Base-by-base conservation (phyloP, 2,113 vertebrate species). In the Centropristis striata region DNA sequence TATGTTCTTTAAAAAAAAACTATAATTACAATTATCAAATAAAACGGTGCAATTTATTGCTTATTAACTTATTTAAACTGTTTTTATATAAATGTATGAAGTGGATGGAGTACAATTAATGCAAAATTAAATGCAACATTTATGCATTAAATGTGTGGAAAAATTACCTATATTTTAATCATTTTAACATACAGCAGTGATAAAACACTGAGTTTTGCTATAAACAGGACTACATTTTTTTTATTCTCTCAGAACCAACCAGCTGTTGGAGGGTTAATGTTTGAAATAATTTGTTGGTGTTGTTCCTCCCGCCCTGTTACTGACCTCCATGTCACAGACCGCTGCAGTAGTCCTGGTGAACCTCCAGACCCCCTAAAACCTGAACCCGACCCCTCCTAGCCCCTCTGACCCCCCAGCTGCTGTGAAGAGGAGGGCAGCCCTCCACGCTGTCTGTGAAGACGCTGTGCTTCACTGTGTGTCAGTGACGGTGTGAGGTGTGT, bases 231-330 rank as follows among this genome's bases (percentile, higher is more conserved):
- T 16, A n/a, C 13, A 54, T 2, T 27, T 5, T 37, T 20, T 1
- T 9, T 39, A 15, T 44, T 59, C 25, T 20, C 41, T 18, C 63
- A 49, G 27, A 65, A 23, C 11, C 44, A 49, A 11, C 41, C 42
- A 39, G 23, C 25, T 20, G 5, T 18, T 27, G 10, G 2, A 16
- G 23, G 9, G n/a, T n/a, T 21, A 1, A 9, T 61, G 4, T 25
- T 51, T 51, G 46, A 27, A 42, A 4, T 4, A 14, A 11, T n/a
- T 4, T 11, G 2, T 25, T 69, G 25, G 5, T 36, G 36, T 32
- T 21, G n/a, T 0, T n/a, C 69, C 28, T 71, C 73, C 71, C 68
- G 27, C 61, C 71, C 58, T 59, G 71, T 79, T 80, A 65, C 25
- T 79, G 75, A 23, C 37, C 46, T 64, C 15, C 4, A 12, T 18